phyloP scores from a whole-genome alignment of 1,140 invertebrate genomes.

The Pristionchus pacificus region DNA sequence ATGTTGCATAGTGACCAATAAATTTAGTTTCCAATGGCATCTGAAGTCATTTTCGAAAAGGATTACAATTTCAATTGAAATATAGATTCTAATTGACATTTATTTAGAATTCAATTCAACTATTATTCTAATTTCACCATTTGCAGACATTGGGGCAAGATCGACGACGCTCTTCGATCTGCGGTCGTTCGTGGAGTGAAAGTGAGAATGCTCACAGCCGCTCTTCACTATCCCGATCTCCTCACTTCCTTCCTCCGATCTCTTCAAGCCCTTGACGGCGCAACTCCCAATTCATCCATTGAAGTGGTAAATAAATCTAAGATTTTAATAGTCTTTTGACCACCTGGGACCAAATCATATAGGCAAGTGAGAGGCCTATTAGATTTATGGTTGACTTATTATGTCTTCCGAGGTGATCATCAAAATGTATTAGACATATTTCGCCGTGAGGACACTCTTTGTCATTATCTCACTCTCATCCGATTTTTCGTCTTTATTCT shows the following conservation, averaged over 20 bases:
- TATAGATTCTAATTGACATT: no score
- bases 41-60: no score
- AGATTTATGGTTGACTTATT: no score
- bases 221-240: conserved; percentile 79
- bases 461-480: no score
- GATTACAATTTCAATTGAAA: no score
- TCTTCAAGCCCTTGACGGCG: conserved; percentile 68
- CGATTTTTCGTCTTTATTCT: no score
- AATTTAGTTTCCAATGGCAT: background rate
- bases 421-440: background rate
- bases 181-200: conserved; percentile 75
- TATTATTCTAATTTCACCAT: background rate
- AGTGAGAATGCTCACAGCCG: conserved; percentile 78
- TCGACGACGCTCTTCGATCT: conserved; percentile 78
- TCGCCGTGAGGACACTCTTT: background rate
- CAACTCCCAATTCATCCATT: conserved; percentile 38
- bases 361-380: no score
- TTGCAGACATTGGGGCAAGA: conserved; percentile 79
- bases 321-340: background rate
- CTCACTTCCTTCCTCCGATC: conserved; percentile 78
- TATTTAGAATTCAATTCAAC: no score
- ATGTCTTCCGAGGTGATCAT: background rate
- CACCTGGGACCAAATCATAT: background rate
- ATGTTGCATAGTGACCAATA: conserved; percentile 7
- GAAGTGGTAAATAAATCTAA: conserved; percentile 39